These are phyloP conservation scores for Butorides virescens DNA, from an alignment of 2,113 vertebrate genomes.

Conservation along the genomic window DNA sequence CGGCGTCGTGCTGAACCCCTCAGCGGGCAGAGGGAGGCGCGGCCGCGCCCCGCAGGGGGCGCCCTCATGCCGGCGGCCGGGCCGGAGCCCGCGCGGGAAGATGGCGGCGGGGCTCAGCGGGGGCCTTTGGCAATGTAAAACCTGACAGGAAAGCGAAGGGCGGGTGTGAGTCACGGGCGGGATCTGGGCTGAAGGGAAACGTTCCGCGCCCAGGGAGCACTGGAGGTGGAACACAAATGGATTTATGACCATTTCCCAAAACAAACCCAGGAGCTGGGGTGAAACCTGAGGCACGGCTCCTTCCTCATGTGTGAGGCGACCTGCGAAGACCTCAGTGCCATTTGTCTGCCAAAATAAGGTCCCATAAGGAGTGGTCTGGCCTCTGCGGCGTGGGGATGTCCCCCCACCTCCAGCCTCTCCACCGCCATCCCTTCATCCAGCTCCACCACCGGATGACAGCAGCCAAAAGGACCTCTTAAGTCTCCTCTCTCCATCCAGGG, in stretches of 20 bases:
- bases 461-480: neutral
- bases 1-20: neutral
- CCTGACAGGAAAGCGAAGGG: neutral
- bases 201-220: accelerated
- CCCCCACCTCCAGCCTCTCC: neutral
- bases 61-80: neutral
- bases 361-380: neutral
- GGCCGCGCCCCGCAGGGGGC: neutral
- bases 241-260: neutral
- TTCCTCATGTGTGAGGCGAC: accelerated
- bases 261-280: neutral
- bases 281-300: neutral
- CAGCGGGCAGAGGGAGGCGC: neutral
- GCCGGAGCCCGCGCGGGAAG: neutral
- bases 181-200: neutral
- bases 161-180: neutral
- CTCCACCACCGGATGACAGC: neutral
- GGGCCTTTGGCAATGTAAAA: accelerated
- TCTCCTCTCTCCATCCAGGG: neutral
- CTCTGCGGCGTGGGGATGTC: neutral
- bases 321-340: neutral
- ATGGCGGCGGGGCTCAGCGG: neutral
- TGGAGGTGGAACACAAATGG: neutral
- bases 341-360: neutral
- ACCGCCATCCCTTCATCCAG: neutral